Evolutionary conservation across 2,113 vertebrate genomes (phyloP).

Genomic region (Protomyctophum bolini): DNA sequence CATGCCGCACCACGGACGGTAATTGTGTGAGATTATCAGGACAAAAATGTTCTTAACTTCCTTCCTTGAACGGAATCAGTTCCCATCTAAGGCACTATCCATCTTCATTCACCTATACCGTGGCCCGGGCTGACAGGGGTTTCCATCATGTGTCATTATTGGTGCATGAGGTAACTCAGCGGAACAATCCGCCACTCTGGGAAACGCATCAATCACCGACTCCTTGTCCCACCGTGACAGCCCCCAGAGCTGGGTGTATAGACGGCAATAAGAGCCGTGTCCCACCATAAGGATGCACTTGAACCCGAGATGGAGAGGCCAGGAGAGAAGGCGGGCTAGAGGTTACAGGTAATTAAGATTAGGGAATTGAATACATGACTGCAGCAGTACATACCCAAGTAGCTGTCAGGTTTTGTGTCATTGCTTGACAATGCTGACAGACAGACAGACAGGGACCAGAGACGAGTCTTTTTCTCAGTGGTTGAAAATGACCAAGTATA

Average conservation of each 20-base stretch:
- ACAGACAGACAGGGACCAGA: constrained; percentile 45
- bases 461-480: constrained; percentile 25
- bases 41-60: constrained; percentile 74
- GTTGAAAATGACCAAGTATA: too few species aligned
- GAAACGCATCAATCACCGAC: constrained; percentile 79
- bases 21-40: constrained; percentile 68
- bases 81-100: constrained; percentile 73
- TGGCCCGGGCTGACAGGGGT: constrained; percentile 75
- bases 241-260: constrained; percentile 52
- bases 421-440: constrained; percentile 37
- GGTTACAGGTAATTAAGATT: constrained; percentile 69
- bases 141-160: constrained; percentile 85
- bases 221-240: constrained; percentile 69
- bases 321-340: constrained; percentile 12
- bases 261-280: constrained; percentile 48
- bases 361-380: constrained; percentile 47
- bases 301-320: constrained; percentile 39
- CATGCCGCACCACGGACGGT: constrained; percentile 44
- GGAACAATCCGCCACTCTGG: constrained; percentile 74
- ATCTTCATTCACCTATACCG: constrained; percentile 80
- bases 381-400: constrained; percentile 38
- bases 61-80: constrained; percentile 76
- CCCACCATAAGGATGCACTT: constrained; percentile 50
- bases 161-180: constrained; percentile 75
- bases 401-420: constrained; percentile 42